Conservation (phyloP, 2,113 vertebrate genomes). For the Trochalopteron elliotii region DNA sequence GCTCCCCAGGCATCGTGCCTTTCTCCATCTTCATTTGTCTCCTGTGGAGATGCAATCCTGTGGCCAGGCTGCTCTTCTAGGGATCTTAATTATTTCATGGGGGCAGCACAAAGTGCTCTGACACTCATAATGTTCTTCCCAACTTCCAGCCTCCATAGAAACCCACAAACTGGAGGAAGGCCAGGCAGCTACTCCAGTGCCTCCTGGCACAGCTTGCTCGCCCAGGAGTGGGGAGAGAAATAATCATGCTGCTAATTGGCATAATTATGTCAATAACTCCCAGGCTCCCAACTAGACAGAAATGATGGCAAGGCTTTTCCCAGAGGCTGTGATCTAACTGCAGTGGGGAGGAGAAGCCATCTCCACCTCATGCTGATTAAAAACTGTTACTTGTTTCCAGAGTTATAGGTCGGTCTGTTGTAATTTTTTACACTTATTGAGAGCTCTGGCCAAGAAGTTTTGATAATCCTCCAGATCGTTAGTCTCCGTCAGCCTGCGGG, state of each 20-base stretch:
- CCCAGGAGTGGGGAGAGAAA: not conserved
- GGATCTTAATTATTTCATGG: not conserved
- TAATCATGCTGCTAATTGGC: conserved; percentile 31
- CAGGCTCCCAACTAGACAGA: not conserved
- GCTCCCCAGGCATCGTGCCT: fast-evolving
- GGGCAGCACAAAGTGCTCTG: not conserved
- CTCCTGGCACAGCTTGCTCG: not conserved
- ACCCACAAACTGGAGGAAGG: not conserved
- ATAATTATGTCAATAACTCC: conserved; percentile 43
- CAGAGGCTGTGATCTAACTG: not conserved
- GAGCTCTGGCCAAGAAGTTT: conserved; percentile 21
- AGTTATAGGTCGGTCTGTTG: not conserved
- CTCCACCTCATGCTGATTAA: fast-evolving
- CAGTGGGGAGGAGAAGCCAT: fast-evolving
- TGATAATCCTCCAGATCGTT: not conserved
- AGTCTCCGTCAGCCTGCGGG: not conserved
- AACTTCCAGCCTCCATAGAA: not conserved
- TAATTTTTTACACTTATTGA: not conserved
- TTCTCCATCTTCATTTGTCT: not conserved
- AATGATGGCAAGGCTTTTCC: not conserved
- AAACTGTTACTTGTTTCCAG: not conserved
- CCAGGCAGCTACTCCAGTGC: not conserved
- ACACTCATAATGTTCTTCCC: not conserved
- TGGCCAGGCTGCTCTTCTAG: not conserved
- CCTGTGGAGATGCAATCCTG: not conserved